Base-by-base conservation (phyloP, 1,140 invertebrate genomes). In the Bemisia tabaci region DNA sequence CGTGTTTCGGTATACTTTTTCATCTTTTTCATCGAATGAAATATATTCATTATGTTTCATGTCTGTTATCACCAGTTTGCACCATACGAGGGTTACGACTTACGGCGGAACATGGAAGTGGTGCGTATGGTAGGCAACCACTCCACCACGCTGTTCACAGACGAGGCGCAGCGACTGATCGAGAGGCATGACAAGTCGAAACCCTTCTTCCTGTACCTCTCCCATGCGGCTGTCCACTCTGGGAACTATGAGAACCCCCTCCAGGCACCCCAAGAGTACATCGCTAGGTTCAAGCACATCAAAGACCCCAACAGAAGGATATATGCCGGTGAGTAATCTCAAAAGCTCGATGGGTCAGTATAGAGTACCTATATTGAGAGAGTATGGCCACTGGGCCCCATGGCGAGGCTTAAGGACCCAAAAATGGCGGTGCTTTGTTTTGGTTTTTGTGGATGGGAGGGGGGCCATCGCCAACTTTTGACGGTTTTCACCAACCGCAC, bases 121-220 rank as follows among this genome's bases (percentile, higher is more conserved):
- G 72, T 77, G 33, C 70, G 70, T 67, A 62, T 68, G 63, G 69
- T 63, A 27, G 69, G 75, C 64, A 77, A 79, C 5, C 86, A 85
- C 71, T 78, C 83, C 1, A 86, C 85, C 1, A 79, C 83, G 67
- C 62, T 86, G 22, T 82, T 85, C 66, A 82, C 84, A 0, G 71
- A 81, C 0, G 78, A 82, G 71, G 81, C 83, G 0, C 73, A 80
- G 17, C 69, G 76, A 23, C 75, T 85, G 9, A 85, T 87, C 24
- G 63, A 71, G 1, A 73, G 74, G 12, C 85, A 87, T 69, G 63
- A 67, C 22, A 71, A 79, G 60, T 65, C 64, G 0, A 71, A 73
- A 12, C 90, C 91, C 0, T 74, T 95, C 63, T 94, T 94, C 73
- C 74, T 95, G n/a, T 85, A 90, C 69, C 69, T 95, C 22, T 82